Evolutionary conservation across 1,140 invertebrate species (phyloP).

Genomic region (Lysiphlebus fabarum): DNA sequence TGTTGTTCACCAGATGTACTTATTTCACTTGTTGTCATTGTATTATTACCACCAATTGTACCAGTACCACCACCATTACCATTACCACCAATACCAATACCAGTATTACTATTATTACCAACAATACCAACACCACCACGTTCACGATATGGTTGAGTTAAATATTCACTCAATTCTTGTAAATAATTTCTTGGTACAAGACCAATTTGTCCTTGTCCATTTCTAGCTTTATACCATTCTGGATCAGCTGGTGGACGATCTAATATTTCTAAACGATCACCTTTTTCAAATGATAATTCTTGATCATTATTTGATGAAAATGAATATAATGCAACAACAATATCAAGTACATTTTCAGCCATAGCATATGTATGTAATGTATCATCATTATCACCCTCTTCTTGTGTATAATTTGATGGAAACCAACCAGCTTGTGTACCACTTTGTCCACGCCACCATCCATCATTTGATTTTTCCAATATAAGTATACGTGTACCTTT

Average conservation of each 20-base stretch:
- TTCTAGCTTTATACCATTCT: constrained; percentile 96
- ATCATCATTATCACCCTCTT: constrained; percentile 79
- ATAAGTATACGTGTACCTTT: constrained; percentile 88
- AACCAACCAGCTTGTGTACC: constrained; percentile 86
- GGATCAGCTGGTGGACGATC: constrained; percentile 94
- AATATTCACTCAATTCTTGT: constrained; percentile 83
- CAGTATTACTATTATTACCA: too few relatives aligned
- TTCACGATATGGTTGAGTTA: constrained; percentile 76
- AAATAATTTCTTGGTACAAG: constrained; percentile 96
- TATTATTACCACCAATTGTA: too few relatives aligned
- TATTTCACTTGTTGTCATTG: constrained; percentile 53
- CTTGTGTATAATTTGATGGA: constrained; percentile 96
- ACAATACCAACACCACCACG: constrained; percentile 35
- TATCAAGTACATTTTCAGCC: constrained; percentile 89
- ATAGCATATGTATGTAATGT: constrained; percentile 87
- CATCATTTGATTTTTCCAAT: constrained; percentile 97
- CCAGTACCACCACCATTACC: constrained; percentile 22
- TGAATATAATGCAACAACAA: constrained; percentile 90
- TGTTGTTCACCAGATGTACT: constrained; percentile 40
- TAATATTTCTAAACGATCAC: constrained; percentile 89
- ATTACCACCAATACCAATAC: not conserved
- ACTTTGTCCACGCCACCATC: constrained; percentile 97
- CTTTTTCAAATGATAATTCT: constrained; percentile 95
- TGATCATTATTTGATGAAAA: constrained; percentile 95
- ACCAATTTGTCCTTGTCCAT: constrained; percentile 85